Evolutionary conservation across 2,888 invertebrate species (phyloP), one percentile per base, ranked within the genome.

Genomic region (Aspidiotus destructor): DNA sequence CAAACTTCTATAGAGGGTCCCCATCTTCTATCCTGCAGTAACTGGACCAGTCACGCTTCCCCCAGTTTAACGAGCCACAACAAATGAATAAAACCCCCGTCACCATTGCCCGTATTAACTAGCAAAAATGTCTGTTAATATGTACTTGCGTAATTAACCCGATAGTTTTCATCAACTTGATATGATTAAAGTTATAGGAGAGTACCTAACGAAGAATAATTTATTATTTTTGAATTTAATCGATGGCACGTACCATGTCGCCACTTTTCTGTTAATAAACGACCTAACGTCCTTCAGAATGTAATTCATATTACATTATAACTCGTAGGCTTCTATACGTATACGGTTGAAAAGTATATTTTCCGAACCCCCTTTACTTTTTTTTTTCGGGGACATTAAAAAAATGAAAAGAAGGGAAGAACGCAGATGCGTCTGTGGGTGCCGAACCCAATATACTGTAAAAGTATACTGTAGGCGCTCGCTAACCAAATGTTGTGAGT

Each of bases 401-500:
- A 15, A 17, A 55, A 55, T 52, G n/a, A 16, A 54, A 16, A 54
- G 17, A 13, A 54, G 28, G 17, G 13, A 58, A 58, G 13, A 55
- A 65, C 58, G 67, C 67, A 67, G 67, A 67, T 67, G 67, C 57
- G 60, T 28, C 67, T 52, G 41, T 67, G 67, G 60, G 67, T 67
- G 67, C 67, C 58, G 58, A 54, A 53, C 41, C 41, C 53, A 28
- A 28, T 52, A 28, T 41, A 52, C 28, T 28, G 28, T 28, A 28
- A 28, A 28, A 28, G 28, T 28, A 28, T 28, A 28, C 28, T 60
- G 8, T 40, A 48, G 44, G 15, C 41, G 53, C 15, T 61, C 69
- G 69, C 69, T 69, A 41, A 69, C 69, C 69, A 69, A 69, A 69
- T 69, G 69, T 69, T 62, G 69, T 69, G 69, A 69, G 69, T 69